Evolutionary conservation across 2,888 invertebrate species (phyloP).

Genomic region (Pantelozetes paolii): DNA sequence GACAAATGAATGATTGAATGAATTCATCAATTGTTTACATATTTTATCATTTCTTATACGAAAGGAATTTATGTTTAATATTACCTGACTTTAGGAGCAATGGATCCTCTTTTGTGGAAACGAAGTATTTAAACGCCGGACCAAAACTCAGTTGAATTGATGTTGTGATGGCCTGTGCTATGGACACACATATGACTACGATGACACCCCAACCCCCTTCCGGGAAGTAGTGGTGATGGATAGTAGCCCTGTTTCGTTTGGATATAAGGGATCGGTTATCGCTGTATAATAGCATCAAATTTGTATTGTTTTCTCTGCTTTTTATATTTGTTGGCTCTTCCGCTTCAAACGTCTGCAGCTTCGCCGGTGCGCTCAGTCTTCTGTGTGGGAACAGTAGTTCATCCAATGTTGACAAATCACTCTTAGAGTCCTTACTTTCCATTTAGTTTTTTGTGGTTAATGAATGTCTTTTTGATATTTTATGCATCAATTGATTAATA

Average conservation of each 20-base stretch:
- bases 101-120: not conserved
- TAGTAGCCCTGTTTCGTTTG: constrained; percentile 49
- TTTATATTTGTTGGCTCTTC: constrained; percentile 7
- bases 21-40: not conserved
- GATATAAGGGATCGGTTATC: constrained; percentile 32
- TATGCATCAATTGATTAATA: too few relatives aligned
- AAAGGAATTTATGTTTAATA: not conserved
- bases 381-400: not conserved
- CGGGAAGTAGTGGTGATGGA: constrained; percentile 74
- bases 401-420: not conserved
- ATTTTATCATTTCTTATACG: not conserved
- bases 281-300: constrained; percentile 10
- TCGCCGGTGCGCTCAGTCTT: constrained; percentile 32
- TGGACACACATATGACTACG: constrained; percentile 52
- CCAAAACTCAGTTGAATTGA: constrained; percentile 49
- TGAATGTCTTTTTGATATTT: too few relatives aligned
- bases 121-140: not conserved
- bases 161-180: constrained; percentile 52
- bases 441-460: not conserved
- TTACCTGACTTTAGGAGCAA: constrained; percentile 17
- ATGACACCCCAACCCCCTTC: constrained; percentile 59
- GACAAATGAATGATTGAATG: not conserved
- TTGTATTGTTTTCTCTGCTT: not conserved
- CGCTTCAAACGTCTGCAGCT: constrained; percentile 1
- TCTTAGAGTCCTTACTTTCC: not conserved